Evolutionary conservation across 2,113 vertebrate genomes (phyloP).

Genomic region (Mormyrus lacerda): DNA sequence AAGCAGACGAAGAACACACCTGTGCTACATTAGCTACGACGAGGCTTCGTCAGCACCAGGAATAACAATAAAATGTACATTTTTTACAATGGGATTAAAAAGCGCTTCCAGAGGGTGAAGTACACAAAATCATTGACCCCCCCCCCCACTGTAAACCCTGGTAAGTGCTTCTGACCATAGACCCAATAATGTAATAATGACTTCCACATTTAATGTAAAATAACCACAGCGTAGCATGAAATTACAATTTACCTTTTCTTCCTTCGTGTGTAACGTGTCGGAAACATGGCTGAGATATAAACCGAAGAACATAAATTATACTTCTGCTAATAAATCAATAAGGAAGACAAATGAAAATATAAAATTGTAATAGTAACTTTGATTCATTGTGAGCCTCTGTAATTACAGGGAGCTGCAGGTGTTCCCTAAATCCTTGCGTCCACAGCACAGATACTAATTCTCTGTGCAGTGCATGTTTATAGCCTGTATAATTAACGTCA

Average conservation of each 20-base stretch:
- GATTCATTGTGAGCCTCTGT: not conserved
- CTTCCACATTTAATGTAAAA: not conserved
- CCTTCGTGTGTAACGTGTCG: not conserved
- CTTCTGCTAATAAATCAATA: not conserved
- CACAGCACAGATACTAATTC: not conserved
- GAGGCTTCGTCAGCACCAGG: not conserved
- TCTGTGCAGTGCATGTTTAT: not conserved
- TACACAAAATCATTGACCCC: not conserved
- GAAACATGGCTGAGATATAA: not conserved
- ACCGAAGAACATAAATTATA: not conserved
- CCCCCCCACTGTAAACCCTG: not conserved
- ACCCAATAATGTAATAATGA: not conserved
- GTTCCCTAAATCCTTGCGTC: not conserved
- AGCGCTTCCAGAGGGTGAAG: not conserved
- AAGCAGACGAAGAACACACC: not conserved
- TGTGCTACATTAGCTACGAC: not conserved
- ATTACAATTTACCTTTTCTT: not conserved
- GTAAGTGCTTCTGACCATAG: not conserved
- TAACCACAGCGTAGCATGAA: not conserved
- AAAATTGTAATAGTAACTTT: not conserved
- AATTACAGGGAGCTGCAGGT: not conserved
- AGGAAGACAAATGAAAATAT: slow-evolving; percentile 2
- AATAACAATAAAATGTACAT: not conserved
- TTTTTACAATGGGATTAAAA: not conserved
- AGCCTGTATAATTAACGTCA: not conserved